These are phyloP conservation scores for Rutpela maculata DNA, from an alignment of 2,888 invertebrate genomes.

Conservation along the genomic window DNA sequence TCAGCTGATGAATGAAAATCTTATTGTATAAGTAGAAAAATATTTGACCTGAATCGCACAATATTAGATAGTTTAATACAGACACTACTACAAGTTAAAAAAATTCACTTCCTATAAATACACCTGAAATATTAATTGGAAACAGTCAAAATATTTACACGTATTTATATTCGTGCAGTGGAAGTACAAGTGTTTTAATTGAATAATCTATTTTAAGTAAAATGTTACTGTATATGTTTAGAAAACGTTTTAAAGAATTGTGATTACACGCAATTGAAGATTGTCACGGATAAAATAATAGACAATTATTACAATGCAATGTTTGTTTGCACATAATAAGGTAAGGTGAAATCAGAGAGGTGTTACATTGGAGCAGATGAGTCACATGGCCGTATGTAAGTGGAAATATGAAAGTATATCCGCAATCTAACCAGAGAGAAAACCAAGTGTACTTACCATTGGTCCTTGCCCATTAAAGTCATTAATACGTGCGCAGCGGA, in stretches of 20 bases:
- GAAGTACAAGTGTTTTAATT: not conserved
- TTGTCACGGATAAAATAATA: not conserved
- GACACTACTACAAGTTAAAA: not conserved
- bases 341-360: no score
- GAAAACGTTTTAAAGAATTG: not conserved
- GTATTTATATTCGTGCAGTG: not conserved
- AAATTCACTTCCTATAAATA: constrained; percentile 7
- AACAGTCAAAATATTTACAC: constrained; percentile 1
- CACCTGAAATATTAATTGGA: not conserved
- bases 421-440: no score
- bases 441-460: no score
- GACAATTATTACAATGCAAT: no score
- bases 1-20: no score
- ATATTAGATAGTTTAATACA: not conserved
- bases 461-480: no score
- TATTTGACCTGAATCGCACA: not conserved
- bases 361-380: no score
- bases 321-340: no score
- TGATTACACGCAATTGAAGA: not conserved
- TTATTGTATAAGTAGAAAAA: not conserved
- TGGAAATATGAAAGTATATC: no score
- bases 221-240: not conserved
- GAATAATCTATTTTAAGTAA: not conserved
- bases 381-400: no score
- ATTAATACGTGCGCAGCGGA: no score